Conservation (phyloP, 2,888 invertebrate genomes). For the Ochropacha duplaris region DNA sequence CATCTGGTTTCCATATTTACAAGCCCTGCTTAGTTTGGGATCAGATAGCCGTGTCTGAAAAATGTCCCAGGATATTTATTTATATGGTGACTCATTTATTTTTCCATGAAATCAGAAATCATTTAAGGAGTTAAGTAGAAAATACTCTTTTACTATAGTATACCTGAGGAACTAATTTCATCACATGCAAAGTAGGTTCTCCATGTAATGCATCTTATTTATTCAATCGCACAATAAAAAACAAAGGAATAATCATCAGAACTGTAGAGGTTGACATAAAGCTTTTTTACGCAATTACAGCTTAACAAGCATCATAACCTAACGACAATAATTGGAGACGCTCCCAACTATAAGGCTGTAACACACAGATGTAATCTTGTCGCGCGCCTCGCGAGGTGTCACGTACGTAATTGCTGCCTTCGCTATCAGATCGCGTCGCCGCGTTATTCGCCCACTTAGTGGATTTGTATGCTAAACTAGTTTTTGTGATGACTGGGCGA, state of each 20-base stretch:
- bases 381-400: slow-evolving; percentile 57
- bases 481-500: slow-evolving; percentile 43
- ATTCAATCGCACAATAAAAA: slow-evolving; percentile 10
- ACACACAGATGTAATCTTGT: slow-evolving; percentile 49
- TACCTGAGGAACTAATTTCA: too few species aligned
- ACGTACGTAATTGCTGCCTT: slow-evolving; percentile 75
- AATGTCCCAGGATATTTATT: too few species aligned
- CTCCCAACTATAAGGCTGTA: slow-evolving; percentile 53
- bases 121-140: too few species aligned
- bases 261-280: slow-evolving; percentile 18
- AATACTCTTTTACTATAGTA: too few species aligned
- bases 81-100: too few species aligned
- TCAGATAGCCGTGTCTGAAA: too few species aligned
- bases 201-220: too few species aligned
- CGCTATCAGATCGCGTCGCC: slow-evolving; percentile 60
- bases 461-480: slow-evolving; percentile 74
- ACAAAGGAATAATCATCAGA: slow-evolving; percentile 29
- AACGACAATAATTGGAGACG: slow-evolving; percentile 61
- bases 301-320: slow-evolving; percentile 40
- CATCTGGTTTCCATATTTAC: too few species aligned
- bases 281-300: slow-evolving; percentile 30
- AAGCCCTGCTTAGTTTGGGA: too few species aligned
- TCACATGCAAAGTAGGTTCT: neutral
- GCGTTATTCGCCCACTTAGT: slow-evolving; percentile 64
- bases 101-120: too few species aligned